Evolutionary conservation across 2,888 invertebrate genomes (phyloP).

Genomic region (Iphiclides podalirius): DNA sequence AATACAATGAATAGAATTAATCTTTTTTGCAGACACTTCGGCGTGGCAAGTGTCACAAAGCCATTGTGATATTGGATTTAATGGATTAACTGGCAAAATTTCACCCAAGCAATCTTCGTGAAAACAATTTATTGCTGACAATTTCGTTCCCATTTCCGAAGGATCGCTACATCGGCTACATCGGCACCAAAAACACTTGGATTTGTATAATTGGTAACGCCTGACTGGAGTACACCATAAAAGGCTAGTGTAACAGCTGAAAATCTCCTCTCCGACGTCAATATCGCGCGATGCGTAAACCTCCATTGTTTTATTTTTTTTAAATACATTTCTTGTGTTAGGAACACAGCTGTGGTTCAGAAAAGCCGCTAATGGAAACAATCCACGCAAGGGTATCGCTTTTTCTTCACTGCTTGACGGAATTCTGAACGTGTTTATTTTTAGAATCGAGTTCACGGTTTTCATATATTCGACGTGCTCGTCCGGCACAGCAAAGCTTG

Average conservation of each 20-base stretch:
- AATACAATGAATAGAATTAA: slow-evolving; percentile 63
- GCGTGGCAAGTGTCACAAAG: slow-evolving; percentile 75
- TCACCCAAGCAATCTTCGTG: slow-evolving; percentile 72
- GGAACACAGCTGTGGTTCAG: slow-evolving; percentile 85
- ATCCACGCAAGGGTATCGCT: slow-evolving; percentile 73
- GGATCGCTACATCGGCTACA: slow-evolving; percentile 83
- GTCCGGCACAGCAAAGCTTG: slow-evolving; percentile 58
- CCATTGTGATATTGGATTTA: slow-evolving; percentile 74
- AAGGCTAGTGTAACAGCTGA: slow-evolving; percentile 83
- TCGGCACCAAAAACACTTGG: slow-evolving; percentile 84
- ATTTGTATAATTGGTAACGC: slow-evolving; percentile 78
- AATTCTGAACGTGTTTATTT: slow-evolving; percentile 84
- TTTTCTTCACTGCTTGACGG: slow-evolving; percentile 45
- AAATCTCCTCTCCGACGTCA: slow-evolving; percentile 79
- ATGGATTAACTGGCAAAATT: slow-evolving; percentile 74
- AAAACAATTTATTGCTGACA: slow-evolving; percentile 78
- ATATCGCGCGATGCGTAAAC: slow-evolving; percentile 81
- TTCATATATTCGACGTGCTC: slow-evolving; percentile 77
- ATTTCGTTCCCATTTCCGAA: slow-evolving; percentile 79
- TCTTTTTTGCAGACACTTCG: slow-evolving; percentile 56
- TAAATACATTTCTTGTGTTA: slow-evolving; percentile 83
- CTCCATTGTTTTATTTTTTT: slow-evolving; percentile 73
- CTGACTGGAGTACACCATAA: slow-evolving; percentile 84
- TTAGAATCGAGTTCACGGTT: slow-evolving; percentile 75
- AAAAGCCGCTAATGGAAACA: slow-evolving; percentile 83